Percentiles rank a stretch among this genome's conserved stretches.
Evolutionary conservation across 2,888 invertebrate genomes (phyloP).

Genomic region (Erpobdella octoculata): DNA sequence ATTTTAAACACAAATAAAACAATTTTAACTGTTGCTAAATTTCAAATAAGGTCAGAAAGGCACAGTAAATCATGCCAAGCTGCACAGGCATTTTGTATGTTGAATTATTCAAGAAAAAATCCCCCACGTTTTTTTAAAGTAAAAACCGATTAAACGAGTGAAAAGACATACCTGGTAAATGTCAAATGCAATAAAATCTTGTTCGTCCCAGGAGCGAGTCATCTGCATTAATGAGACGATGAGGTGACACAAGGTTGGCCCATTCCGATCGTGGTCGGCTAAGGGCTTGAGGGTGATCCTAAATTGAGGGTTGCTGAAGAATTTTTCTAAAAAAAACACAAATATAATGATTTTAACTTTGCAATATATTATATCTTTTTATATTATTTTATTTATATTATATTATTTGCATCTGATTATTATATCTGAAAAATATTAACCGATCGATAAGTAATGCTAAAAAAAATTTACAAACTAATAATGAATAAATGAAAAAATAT

Average conservation of each 20-base stretch:
- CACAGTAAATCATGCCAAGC: no score
- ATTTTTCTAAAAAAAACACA: slow-evolving; percentile 33
- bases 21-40: not conserved
- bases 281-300: slow-evolving; percentile 40
- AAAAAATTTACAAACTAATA: no score
- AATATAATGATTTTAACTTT: no score
- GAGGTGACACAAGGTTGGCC: slow-evolving; percentile 12
- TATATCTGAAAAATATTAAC: no score
- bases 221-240: slow-evolving; percentile 34
- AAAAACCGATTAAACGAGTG: not conserved
- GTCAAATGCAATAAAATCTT: slow-evolving; percentile 18
- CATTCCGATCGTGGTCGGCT: not conserved
- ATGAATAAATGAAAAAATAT: not conserved
- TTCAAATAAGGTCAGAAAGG: no score
- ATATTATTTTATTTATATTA: no score
- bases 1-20: not conserved
- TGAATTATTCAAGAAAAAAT: no score
- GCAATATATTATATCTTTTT: no score
- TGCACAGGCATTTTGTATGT: not conserved
- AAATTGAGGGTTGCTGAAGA: slow-evolving; percentile 51
- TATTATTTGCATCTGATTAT: no score
- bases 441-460: no score
- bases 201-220: slow-evolving; percentile 21
- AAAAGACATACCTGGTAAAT: slow-evolving; percentile 9
- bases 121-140: no score